Base-by-base conservation (phyloP, 2,797 vertebrate genomes). In the Parauchenoglanis punctatus region DNA sequence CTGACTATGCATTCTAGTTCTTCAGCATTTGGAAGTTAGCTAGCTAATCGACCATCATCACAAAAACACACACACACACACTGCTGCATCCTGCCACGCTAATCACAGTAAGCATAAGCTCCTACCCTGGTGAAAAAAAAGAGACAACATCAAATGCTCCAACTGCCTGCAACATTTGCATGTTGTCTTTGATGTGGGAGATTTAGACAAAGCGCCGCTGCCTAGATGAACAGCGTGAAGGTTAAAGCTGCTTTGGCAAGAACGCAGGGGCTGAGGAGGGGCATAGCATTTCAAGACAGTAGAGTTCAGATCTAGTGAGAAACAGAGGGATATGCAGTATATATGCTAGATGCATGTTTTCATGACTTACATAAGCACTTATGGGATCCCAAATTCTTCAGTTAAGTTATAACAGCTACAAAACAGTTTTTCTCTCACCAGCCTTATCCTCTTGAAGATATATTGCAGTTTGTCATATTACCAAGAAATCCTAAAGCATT, bases 151-250 rank as follows among this genome's bases (percentile, higher is more conserved):
- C 94, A 94, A 95, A 94, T 95, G 92, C 89, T 82, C 72, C 89
- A 49, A 91, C 90, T 92, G 92, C 94, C 92, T 93, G 89, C 90
- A 92, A 91, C 94, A 95, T 95, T 95, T 95, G 93, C 93, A 94
- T 95, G 89, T 92, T 91, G 90, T 76, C 95, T 95, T 95, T 95
- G 94, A 95, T 96, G 92, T 95, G 67, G 77, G 86, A 92, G 92
- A 94, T 93, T 93, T 93, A 93, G 94, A 95, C 93, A 95, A 95
- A 94, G 93, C 90, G 52, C 88, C 89, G 89, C 92, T 90, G 87
- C 73, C 89, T 91, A 89, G 87, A 91, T 87, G 78, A 92, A 88
- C 87, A 88, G 91, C 88, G 87, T 94, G 93, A 95, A 95, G 93
- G 94, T 94, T 93, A 92, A 85, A 89, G 17, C 52, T 85, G 89